Conservation (phyloP, 2,888 invertebrate genomes). For the Rhimphoctona megacephalus region DNA sequence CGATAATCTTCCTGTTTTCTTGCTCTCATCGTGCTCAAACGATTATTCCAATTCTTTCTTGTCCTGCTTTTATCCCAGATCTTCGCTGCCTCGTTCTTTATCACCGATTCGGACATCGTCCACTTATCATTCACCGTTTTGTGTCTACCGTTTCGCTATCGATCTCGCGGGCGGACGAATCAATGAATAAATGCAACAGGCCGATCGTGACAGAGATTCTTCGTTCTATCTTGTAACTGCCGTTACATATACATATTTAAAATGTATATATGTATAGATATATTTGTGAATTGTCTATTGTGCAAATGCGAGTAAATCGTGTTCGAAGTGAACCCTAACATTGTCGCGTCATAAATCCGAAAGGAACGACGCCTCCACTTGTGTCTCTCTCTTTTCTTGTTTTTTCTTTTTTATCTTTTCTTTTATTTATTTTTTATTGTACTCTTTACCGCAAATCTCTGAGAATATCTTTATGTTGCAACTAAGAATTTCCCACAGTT, state of each 20-base stretch:
- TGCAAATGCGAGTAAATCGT: conserved; percentile 36
- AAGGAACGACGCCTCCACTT: conserved; percentile 47
- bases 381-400: conserved; percentile 3
- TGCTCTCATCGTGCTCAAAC: conserved; percentile 49
- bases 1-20: conserved; percentile 33
- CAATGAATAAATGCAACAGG: conserved; percentile 64
- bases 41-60: conserved; percentile 30
- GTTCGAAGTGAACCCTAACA: conserved; percentile 54
- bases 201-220: conserved; percentile 50
- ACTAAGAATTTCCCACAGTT: conserved; percentile 54
- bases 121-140: conserved; percentile 39
- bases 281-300: background rate
- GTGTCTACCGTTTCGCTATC: conserved; percentile 42
- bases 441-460: conserved; percentile 33
- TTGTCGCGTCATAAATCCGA: conserved; percentile 61
- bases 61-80: background rate
- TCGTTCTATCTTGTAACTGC: conserved; percentile 20
- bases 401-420: background rate
- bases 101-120: conserved; percentile 56
- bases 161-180: conserved; percentile 48
- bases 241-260: conserved; percentile 14
- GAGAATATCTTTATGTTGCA: conserved; percentile 33
- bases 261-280: conserved; percentile 3
- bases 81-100: conserved; percentile 29
- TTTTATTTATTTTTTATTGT: conserved; percentile 18